Conservation (phyloP, 2,113 vertebrate genomes). For the Terrapene triunguis region DNA sequence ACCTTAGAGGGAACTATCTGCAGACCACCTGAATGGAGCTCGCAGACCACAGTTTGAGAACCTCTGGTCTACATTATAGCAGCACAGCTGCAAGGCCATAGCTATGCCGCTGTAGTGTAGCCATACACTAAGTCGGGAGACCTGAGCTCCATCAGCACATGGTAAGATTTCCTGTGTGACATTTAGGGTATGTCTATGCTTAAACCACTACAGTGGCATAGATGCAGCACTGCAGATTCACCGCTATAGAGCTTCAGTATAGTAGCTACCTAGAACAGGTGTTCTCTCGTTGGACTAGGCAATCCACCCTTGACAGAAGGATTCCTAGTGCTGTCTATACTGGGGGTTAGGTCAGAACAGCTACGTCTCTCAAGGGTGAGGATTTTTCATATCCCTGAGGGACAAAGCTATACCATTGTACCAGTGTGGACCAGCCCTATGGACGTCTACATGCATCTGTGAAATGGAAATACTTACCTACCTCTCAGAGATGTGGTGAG, state of each 20-base stretch:
- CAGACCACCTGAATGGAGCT: too few relatives aligned
- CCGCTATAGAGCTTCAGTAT: not conserved
- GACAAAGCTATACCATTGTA: not conserved
- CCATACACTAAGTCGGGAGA: not conserved
- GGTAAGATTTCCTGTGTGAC: rapidly evolving
- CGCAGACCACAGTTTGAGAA: too few relatives aligned
- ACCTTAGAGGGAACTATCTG: too few relatives aligned
- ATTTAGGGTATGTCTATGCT: not conserved
- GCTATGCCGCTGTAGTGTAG: not conserved
- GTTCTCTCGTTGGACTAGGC: not conserved
- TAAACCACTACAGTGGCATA: not conserved
- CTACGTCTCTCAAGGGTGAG: not conserved
- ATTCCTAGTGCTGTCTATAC: not conserved
- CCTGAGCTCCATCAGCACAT: not conserved
- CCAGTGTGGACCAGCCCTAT: not conserved
- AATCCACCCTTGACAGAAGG: not conserved
- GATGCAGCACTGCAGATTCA: not conserved
- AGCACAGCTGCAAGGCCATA: not conserved
- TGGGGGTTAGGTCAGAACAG: not conserved
- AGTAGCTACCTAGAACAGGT: not conserved
- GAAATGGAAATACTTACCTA: not conserved
- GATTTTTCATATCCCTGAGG: not conserved
- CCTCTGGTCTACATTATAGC: too few relatives aligned
- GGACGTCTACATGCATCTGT: not conserved
- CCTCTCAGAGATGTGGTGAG: not conserved